Evolutionary conservation across 2,888 invertebrate genomes (phyloP).

Genomic region (Microplitis manilae): DNA sequence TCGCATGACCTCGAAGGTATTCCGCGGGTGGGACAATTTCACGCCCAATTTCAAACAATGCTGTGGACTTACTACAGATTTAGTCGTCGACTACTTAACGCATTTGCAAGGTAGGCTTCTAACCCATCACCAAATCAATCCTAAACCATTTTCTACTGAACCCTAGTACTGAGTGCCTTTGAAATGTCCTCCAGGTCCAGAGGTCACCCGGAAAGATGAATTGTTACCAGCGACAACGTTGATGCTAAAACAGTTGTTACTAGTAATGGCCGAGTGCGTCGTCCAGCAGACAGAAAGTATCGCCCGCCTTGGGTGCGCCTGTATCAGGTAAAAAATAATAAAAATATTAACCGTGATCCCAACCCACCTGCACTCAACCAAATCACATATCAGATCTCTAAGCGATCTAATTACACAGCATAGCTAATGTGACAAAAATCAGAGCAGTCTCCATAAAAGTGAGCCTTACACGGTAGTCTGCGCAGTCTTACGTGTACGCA

Average conservation of each 20-base stretch:
- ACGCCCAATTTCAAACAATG: constrained; percentile 96
- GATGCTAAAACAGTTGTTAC: constrained; percentile 87
- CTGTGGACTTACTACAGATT: constrained; percentile 92
- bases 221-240: constrained; percentile 76
- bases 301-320: constrained; percentile 92
- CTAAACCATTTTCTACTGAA: background rate
- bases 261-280: constrained; percentile 91
- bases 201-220: constrained; percentile 59
- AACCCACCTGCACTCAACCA: too few species aligned
- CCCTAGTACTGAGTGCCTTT: constrained; percentile 17
- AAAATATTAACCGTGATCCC: background rate
- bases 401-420: background rate
- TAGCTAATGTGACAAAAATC: background rate
- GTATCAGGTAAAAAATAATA: constrained; percentile 77
- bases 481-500: background rate
- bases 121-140: background rate
- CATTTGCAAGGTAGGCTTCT: constrained; percentile 78
- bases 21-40: constrained; percentile 82
- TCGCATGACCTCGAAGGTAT: constrained; percentile 79
- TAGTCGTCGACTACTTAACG: constrained; percentile 88
- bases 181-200: constrained; percentile 56
- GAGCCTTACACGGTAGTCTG: constrained; percentile 9
- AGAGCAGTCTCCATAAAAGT: background rate
- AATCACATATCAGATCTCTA: too few species aligned
- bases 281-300: constrained; percentile 92